phyloP scores from a whole-genome alignment of 2,797 vertebrate species.

The Thripadectes ignobilis region DNA sequence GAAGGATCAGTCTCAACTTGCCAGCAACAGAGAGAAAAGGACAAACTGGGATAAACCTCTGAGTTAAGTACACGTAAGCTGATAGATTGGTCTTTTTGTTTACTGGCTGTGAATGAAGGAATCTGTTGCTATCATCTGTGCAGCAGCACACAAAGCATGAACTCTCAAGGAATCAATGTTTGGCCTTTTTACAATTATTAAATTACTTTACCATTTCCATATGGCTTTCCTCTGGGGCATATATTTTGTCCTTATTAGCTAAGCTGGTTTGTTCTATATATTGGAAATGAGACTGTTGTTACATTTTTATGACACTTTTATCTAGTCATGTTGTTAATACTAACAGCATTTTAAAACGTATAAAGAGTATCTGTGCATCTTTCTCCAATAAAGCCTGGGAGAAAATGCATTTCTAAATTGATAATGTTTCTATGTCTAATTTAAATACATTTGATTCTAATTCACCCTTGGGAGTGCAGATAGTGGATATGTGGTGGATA shows the following conservation, averaged over 20 bases:
- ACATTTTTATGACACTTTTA: neutral
- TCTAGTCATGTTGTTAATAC: neutral
- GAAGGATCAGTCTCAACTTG: neutral
- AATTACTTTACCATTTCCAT: neutral
- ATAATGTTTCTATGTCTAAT: neutral
- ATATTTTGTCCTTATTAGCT: neutral
- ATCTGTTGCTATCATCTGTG: neutral
- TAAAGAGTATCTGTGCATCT: neutral
- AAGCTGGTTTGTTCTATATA: constrained; percentile 5
- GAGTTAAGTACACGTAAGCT: neutral
- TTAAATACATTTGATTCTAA: constrained; percentile 17
- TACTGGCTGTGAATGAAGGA: neutral
- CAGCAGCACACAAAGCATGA: neutral
- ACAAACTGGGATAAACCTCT: neutral
- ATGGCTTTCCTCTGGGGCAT: neutral
- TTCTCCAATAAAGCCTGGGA: neutral
- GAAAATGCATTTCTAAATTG: constrained; percentile 8
- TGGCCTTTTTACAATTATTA: neutral
- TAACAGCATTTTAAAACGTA: neutral
- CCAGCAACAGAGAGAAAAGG: neutral
- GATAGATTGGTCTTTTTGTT: neutral
- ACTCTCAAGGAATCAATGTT: neutral
- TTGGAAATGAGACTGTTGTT: neutral
- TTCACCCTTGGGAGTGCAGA: neutral
- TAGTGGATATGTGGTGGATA: neutral